Evolutionary conservation across 2,888 invertebrate species (phyloP), one percentile per base, ranked within the genome.

Genomic region (Linnaemya tessellans): DNA sequence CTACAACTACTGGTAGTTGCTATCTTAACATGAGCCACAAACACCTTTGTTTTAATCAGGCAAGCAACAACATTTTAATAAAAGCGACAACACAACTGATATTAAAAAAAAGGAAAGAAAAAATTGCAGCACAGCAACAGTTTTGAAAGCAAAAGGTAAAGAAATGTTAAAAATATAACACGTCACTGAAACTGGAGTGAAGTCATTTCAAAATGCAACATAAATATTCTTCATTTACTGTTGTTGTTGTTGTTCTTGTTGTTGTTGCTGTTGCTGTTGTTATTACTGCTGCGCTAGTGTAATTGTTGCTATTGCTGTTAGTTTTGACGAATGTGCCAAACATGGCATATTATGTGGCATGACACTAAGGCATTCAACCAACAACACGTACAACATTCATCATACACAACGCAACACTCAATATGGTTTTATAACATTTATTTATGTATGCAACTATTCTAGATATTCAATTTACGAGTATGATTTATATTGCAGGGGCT

Each of bases 321-420:
- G 64, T 81, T 85, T 85, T 85, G 82, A 85, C 65, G 85, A 85
- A 85, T 85, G 82, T 85, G 85, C 82, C 85, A 82, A 85, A 85
- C 85, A 82, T 80, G 82, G 82, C 79, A 71, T 75, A 82, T 82
- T 82, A 79, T 84, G 79, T 85, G 82, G 82, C 85, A 85, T 85
- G 82, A 85, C 85, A 85, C 79, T 71, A 75, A 78, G 54, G 75
- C 85, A 82, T 82, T 85, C 70, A 74, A 74, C 41, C 41, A 77
- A 74, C 67, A 67, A 62, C 79, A 68, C 67, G 54, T 67, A 58
- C 58, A 71, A 77, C 58, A 65, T 71, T 38, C 71, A 60, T 43
- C 62, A 56, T 64, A 51, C 49, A 20, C 65, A 68, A 51, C 58
- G 25, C 58, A 62, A 62, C 84, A 81, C 77, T 78, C 84, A 77